phyloP scores from a whole-genome alignment of 2,888 invertebrate genomes.

The Drosophila macrospina region DNA sequence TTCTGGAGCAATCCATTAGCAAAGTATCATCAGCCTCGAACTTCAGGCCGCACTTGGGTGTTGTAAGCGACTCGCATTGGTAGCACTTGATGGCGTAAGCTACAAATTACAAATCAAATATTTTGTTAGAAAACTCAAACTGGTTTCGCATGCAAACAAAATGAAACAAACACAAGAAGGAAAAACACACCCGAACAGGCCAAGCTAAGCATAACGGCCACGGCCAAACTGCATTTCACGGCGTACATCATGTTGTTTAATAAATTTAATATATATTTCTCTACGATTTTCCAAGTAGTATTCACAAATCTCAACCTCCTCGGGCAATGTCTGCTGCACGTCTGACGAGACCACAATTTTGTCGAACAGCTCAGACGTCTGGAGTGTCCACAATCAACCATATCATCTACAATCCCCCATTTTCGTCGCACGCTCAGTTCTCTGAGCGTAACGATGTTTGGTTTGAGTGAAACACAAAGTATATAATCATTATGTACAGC shows the following conservation, averaged over 20 bases:
- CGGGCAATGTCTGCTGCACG: constrained; percentile 69
- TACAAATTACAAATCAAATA: constrained; percentile 38
- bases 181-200: constrained; percentile 65
- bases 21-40: constrained; percentile 77
- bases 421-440: constrained; percentile 18
- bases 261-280: neutral
- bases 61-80: constrained; percentile 82
- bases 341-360: constrained; percentile 55
- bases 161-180: neutral
- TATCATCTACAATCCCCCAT: constrained; percentile 16
- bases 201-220: constrained; percentile 71
- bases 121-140: constrained; percentile 1
- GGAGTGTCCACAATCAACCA: constrained; percentile 7
- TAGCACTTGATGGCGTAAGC: constrained; percentile 84
- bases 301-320: constrained; percentile 50
- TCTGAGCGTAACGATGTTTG: constrained; percentile 20
- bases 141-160: neutral
- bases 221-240: constrained; percentile 70
- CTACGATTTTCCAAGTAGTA: constrained; percentile 3
- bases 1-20: constrained; percentile 77
- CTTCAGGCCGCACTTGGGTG: constrained; percentile 83
- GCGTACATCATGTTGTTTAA: constrained; percentile 61
- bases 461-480: constrained; percentile 46
- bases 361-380: constrained; percentile 26
- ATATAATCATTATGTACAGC: neutral